phyloP scores from a whole-genome alignment of 1,140 invertebrate genomes.

The Temnothorax nylanderi region DNA sequence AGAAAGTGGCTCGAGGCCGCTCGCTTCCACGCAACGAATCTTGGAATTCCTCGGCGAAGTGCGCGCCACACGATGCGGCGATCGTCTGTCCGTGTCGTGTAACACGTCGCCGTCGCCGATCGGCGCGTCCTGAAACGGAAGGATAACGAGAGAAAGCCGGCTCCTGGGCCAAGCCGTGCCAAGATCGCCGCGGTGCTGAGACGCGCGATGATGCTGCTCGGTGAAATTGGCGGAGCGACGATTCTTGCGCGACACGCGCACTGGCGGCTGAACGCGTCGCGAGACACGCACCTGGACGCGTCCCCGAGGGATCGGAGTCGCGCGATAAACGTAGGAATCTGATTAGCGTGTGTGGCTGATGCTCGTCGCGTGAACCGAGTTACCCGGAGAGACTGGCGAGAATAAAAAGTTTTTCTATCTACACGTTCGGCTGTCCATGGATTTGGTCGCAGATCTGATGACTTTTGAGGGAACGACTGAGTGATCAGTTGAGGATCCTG shows the following conservation, averaged over 20 bases:
- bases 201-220: slow-evolving; percentile 1
- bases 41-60: slow-evolving; percentile 56
- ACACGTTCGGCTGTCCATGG: too few relatives aligned
- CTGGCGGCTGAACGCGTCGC: not conserved
- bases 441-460: not conserved
- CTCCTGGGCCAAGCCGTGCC: not conserved
- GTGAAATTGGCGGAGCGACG: not conserved
- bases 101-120: slow-evolving; percentile 32
- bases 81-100: slow-evolving; percentile 32
- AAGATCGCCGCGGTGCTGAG: not conserved
- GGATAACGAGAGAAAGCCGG: slow-evolving; percentile 25
- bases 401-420: not conserved
- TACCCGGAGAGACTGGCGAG: not conserved
- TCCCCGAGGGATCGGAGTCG: not conserved
- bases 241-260: not conserved
- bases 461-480: not conserved
- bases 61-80: slow-evolving; percentile 55
- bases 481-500: not conserved
- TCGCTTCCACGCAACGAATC: slow-evolving; percentile 47
- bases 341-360: not conserved
- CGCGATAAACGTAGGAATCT: not conserved
- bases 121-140: not conserved
- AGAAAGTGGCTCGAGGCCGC: slow-evolving; percentile 69
- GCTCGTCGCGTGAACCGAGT: not conserved
- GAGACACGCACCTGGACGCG: not conserved